Percentiles rank a stretch among this genome's conserved stretches.
phyloP scores from a whole-genome alignment of 2,797 vertebrate species.

The Apodemus agrarius region DNA sequence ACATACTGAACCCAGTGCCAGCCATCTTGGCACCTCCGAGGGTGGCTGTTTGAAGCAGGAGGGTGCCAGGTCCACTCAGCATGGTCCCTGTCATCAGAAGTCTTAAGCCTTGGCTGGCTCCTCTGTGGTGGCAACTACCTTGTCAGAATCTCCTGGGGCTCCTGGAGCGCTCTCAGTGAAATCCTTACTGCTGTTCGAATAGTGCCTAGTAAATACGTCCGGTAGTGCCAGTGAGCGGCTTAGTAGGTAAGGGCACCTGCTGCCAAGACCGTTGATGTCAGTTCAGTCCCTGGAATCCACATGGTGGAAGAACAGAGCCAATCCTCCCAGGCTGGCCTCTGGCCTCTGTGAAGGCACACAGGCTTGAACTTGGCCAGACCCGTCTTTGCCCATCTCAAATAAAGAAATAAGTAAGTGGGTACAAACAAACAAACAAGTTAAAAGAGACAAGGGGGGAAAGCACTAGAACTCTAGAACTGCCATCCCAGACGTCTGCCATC shows the following conservation, averaged over 20 bases:
- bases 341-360: not conserved
- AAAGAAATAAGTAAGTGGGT: not conserved
- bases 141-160: not conserved
- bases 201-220: not conserved
- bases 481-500: not conserved
- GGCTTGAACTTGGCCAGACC: not conserved
- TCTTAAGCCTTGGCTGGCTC: not conserved
- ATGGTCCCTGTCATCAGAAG: not conserved
- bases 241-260: not conserved
- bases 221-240: not conserved
- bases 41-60: not conserved
- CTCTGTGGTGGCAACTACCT: not conserved
- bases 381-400: not conserved
- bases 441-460: not conserved
- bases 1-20: not conserved
- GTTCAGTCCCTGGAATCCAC: not conserved
- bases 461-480: too few relatives aligned
- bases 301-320: not conserved
- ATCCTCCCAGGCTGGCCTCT: not conserved
- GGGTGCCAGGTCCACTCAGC: not conserved
- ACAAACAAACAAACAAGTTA: not conserved
- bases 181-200: constrained; percentile 1
- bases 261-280: too few relatives aligned
- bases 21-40: not conserved
- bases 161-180: not conserved